These are phyloP conservation scores for Oreochromis mossambicus DNA, from an alignment of 2,797 vertebrate species.

Conservation along the genomic window DNA sequence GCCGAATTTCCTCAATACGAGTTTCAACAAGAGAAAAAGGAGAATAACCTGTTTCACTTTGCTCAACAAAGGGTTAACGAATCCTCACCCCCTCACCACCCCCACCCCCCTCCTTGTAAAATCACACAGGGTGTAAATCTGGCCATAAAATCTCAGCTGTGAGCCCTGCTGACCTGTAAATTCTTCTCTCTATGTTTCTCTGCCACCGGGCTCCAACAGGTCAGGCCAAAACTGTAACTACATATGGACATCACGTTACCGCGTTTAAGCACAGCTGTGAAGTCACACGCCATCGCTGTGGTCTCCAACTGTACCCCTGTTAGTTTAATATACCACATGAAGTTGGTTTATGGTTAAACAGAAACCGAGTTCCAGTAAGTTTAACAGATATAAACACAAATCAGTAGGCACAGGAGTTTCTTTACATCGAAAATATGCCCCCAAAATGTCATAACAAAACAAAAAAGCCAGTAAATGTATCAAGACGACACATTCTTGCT, in stretches of 20 bases:
- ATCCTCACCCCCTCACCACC: slow-evolving; percentile 4
- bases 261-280: slow-evolving; percentile 43
- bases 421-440: not conserved
- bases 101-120: slow-evolving; percentile 50
- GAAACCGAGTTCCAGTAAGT: not conserved
- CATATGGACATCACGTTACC: slow-evolving; percentile 49
- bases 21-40: slow-evolving; percentile 1
- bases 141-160: slow-evolving; percentile 76
- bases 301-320: not conserved
- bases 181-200: slow-evolving; percentile 54
- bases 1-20: slow-evolving; percentile 50
- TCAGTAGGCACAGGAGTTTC: not conserved
- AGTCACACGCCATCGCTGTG: not conserved
- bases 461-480: not conserved
- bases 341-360: not conserved
- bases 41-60: slow-evolving; percentile 35
- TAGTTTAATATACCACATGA: not conserved
- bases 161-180: slow-evolving; percentile 74
- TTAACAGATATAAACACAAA: not conserved
- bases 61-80: slow-evolving; percentile 64
- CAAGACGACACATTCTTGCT: not conserved
- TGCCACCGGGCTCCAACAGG: slow-evolving; percentile 44
- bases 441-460: not conserved
- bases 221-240: slow-evolving; percentile 55
- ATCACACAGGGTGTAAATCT: slow-evolving; percentile 72